Conservation (phyloP, 2,888 invertebrate genomes). For the Laspeyria flexula region DNA sequence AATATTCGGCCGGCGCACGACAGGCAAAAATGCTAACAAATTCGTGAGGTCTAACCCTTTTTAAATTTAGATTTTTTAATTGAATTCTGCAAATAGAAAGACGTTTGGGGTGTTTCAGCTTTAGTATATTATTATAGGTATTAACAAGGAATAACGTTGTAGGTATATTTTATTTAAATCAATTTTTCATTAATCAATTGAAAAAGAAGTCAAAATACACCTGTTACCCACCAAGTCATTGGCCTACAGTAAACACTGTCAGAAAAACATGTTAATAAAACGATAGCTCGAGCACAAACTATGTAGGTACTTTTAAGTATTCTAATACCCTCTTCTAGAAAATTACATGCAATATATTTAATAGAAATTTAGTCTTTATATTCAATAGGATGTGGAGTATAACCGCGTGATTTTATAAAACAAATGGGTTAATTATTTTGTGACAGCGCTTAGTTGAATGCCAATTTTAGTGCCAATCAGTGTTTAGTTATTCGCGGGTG, state of each 20-base stretch:
- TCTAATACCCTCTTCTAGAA: slow-evolving; percentile 5
- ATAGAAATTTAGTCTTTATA: slow-evolving; percentile 5
- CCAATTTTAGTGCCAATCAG: slow-evolving; percentile 22
- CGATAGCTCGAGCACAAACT: slow-evolving; percentile 6
- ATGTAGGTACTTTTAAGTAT: slow-evolving; percentile 2
- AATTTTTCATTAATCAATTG: too few species aligned
- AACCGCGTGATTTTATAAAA: slow-evolving; percentile 5
- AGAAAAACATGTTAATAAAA: slow-evolving; percentile 5
- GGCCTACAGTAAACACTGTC: slow-evolving; percentile 1
- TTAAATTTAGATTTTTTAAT: too few species aligned
- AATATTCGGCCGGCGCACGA: too few species aligned
- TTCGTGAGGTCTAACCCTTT: too few species aligned
- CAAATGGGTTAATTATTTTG: slow-evolving; percentile 8
- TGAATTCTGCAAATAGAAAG: too few species aligned
- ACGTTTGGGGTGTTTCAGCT: too few species aligned
- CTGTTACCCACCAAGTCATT: too few species aligned
- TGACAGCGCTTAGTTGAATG: slow-evolving; percentile 8
- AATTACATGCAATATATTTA: neutral
- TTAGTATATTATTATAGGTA: too few species aligned
- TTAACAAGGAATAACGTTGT: too few species aligned
- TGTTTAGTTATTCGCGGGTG: slow-evolving; percentile 18
- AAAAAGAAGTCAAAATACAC: too few species aligned
- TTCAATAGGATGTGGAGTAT: neutral
- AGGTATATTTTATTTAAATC: too few species aligned
- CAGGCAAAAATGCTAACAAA: too few species aligned